These are phyloP conservation scores for Eutolmus rufibarbis DNA, from an alignment of 2,888 invertebrate genomes.

Conservation along the genomic window DNA sequence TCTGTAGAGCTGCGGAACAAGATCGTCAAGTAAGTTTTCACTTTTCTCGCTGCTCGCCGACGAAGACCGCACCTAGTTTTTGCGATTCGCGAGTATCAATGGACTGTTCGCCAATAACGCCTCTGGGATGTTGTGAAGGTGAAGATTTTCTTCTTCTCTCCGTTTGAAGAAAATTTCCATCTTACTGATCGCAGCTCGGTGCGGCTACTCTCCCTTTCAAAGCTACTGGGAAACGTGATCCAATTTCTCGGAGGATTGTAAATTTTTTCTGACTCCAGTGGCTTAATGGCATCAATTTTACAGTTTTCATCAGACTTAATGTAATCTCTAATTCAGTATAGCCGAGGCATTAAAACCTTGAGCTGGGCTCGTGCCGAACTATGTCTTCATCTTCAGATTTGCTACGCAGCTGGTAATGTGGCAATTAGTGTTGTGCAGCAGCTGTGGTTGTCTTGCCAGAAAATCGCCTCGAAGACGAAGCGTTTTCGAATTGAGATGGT, in stretches of 20 bases:
- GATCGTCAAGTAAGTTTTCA: not conserved
- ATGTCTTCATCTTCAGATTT: not conserved
- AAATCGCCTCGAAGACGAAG: not conserved
- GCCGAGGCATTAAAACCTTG: not conserved
- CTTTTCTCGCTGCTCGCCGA: not conserved
- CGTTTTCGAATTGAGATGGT: not conserved
- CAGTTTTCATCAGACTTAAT: not conserved
- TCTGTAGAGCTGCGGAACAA: not conserved
- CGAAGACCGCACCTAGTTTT: not conserved
- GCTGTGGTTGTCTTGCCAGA: not conserved
- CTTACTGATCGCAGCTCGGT: not conserved
- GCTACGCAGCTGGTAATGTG: not conserved
- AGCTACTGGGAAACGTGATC: not conserved
- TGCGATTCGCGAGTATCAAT: not conserved
- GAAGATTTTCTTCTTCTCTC: not conserved
- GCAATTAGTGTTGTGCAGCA: not conserved
- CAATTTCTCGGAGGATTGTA: not conserved
- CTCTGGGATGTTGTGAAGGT: not conserved
- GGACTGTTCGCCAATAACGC: not conserved
- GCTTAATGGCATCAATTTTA: not conserved
- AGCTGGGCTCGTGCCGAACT: not conserved
- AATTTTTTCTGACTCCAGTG: not conserved
- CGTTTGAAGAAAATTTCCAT: not conserved
- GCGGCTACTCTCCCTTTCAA: not conserved
- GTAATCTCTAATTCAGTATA: not conserved